phyloP scores from a whole-genome alignment of 2,113 vertebrate genomes.

The Grammomys dolichurus region DNA sequence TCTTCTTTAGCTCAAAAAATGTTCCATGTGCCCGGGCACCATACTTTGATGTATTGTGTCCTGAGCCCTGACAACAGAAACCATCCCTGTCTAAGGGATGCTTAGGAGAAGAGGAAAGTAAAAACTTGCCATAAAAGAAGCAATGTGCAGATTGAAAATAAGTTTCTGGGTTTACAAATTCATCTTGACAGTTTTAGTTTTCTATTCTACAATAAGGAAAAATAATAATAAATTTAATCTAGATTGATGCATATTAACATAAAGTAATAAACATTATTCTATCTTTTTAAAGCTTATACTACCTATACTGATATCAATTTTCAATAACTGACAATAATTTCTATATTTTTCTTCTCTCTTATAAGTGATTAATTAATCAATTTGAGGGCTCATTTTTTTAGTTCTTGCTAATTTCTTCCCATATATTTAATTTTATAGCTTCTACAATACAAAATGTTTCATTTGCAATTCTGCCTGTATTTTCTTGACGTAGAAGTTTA shows the following conservation, averaged over 20 bases:
- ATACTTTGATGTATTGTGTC: neutral
- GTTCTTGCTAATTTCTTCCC: neutral
- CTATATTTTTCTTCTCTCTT: neutral
- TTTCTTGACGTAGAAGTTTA: neutral
- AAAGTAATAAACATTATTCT: neutral
- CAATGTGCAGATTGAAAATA: neutral
- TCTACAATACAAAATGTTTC: neutral
- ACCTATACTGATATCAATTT: neutral
- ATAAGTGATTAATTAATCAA: neutral
- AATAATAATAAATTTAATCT: neutral
- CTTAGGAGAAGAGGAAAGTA: neutral
- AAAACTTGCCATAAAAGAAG: constrained; percentile 19
- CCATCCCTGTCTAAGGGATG: neutral
- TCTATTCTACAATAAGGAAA: neutral
- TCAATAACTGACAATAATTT: neutral
- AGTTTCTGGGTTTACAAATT: neutral
- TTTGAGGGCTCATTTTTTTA: neutral
- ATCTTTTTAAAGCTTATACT: neutral
- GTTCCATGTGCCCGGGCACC: neutral
- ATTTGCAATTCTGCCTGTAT: neutral
- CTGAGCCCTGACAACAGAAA: neutral
- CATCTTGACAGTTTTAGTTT: neutral
- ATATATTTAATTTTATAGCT: neutral
- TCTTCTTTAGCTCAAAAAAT: neutral
- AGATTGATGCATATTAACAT: neutral